Evolutionary conservation across 2,113 vertebrate genomes (phyloP).

Genomic region (Pristiophorus japonicus): DNA sequence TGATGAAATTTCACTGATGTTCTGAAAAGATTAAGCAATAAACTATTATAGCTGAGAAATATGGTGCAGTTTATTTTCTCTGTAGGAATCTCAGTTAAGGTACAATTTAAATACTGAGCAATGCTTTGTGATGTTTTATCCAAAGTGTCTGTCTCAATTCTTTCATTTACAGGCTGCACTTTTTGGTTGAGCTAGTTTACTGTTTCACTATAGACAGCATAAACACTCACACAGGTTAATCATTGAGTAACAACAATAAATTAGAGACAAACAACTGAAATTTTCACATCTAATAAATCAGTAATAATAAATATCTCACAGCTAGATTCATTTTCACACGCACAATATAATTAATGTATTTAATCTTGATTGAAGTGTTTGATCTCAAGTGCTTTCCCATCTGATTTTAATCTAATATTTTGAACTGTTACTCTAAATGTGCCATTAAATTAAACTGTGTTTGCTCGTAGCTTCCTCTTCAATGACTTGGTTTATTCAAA

Average conservation of each 20-base stretch:
- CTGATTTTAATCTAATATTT: slow-evolving; percentile 12
- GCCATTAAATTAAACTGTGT: not conserved
- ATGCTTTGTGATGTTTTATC: not conserved
- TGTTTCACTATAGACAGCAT: not conserved
- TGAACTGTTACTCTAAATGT: not conserved
- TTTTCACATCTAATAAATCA: not conserved
- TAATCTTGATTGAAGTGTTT: not conserved
- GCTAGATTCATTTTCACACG: not conserved
- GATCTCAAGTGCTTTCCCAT: not conserved
- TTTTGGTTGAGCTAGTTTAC: not conserved
- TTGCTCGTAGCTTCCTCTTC: not conserved
- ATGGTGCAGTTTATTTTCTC: not conserved
- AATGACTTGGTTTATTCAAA: not conserved
- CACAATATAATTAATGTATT: not conserved
- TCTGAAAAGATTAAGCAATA: not conserved
- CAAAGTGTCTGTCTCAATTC: not conserved
- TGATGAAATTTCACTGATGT: not conserved
- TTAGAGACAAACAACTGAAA: not conserved
- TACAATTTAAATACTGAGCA: not conserved
- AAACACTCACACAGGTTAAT: not conserved
- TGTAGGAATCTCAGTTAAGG: not conserved
- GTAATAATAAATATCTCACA: not conserved
- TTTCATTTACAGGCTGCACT: not conserved
- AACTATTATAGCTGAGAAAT: not conserved
- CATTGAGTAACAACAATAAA: not conserved